Percentiles rank a stretch among this genome's conserved stretches.
phyloP scores from a whole-genome alignment of 2,888 invertebrate species.

The Psococerastis gibbosa region DNA sequence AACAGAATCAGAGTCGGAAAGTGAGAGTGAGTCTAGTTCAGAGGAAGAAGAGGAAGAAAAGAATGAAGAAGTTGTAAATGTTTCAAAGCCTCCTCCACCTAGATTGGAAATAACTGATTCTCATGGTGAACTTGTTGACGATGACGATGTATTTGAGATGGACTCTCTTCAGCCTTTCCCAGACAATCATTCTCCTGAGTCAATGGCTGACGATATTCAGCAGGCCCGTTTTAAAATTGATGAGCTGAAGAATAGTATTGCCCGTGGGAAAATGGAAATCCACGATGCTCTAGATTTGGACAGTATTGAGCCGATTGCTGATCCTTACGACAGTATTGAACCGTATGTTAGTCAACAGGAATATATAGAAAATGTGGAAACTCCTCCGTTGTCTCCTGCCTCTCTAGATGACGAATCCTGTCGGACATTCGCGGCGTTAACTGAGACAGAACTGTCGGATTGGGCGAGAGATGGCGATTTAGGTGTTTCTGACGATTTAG shows the following conservation, averaged over 20 bases:
- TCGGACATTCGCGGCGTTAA: slow-evolving; percentile 50
- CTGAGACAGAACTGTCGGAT: slow-evolving; percentile 76
- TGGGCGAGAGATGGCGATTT: slow-evolving; percentile 64
- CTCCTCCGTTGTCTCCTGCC: slow-evolving; percentile 34
- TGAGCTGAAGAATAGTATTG: slow-evolving; percentile 22
- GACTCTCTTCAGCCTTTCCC: slow-evolving; percentile 20
- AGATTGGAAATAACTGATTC: slow-evolving; percentile 54
- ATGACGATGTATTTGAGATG: slow-evolving; percentile 22
- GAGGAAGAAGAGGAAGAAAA: slow-evolving; percentile 23
- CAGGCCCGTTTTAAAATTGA: slow-evolving; percentile 17
- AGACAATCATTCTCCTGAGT: slow-evolving; percentile 14
- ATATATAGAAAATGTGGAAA: slow-evolving; percentile 26
- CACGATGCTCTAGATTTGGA: slow-evolving; percentile 12
- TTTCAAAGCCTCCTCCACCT: slow-evolving; percentile 45
- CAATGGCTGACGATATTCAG: not conserved
- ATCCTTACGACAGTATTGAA: slow-evolving; percentile 18
- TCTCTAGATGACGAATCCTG: slow-evolving; percentile 36
- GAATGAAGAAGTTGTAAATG: slow-evolving; percentile 18
- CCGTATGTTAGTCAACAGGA: slow-evolving; percentile 23
- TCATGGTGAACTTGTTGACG: slow-evolving; percentile 41
- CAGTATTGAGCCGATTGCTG: not conserved
- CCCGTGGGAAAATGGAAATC: slow-evolving; percentile 19
- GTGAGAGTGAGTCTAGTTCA: slow-evolving; percentile 13
- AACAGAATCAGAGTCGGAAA: slow-evolving; percentile 11
- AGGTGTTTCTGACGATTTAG: slow-evolving; percentile 50